Evolutionary conservation across 2,888 invertebrate species (phyloP).

Genomic region (Liodrosophila aerea): DNA sequence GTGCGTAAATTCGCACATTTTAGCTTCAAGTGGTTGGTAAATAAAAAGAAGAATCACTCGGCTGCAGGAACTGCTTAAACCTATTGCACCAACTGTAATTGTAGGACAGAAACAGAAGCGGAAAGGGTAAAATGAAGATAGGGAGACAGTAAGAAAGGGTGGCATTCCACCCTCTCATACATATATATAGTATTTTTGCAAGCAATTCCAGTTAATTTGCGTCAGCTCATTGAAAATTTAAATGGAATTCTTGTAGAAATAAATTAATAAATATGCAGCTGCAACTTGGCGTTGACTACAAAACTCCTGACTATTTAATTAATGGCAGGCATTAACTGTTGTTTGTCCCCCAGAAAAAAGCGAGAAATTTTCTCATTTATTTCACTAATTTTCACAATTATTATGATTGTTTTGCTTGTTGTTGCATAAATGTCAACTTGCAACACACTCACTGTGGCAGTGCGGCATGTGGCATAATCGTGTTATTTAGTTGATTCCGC

Average conservation of each 20-base stretch:
- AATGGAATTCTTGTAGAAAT: slow-evolving; percentile 20
- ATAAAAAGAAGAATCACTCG: slow-evolving; percentile 16
- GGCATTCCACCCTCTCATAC: too few relatives aligned
- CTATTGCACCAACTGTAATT: too few relatives aligned
- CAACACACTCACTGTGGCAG: slow-evolving; percentile 1
- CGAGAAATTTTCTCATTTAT: slow-evolving; percentile 31
- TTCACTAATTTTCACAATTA: slow-evolving; percentile 23
- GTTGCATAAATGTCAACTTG: background rate
- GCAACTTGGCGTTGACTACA: background rate
- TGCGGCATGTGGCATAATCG: slow-evolving; percentile 13
- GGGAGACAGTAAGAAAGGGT: too few relatives aligned
- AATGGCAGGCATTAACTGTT: slow-evolving; percentile 35
- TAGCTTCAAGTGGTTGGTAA: slow-evolving; percentile 25
- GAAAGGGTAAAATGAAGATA: too few relatives aligned
- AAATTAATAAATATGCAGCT: slow-evolving; percentile 19
- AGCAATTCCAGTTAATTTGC: background rate
- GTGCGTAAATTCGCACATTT: slow-evolving; percentile 19
- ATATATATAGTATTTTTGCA: background rate
- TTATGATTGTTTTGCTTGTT: slow-evolving; percentile 22
- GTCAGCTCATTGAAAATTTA: slow-evolving; percentile 38
- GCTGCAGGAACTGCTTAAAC: too few relatives aligned
- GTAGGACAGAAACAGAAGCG: too few relatives aligned
- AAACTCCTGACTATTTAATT: slow-evolving; percentile 29
- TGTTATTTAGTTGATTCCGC: slow-evolving; percentile 48
- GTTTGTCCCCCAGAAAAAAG: slow-evolving; percentile 19